Evolutionary conservation across 2,888 invertebrate genomes (phyloP), one percentile per base, ranked within the genome.

Genomic region (Dyspetes luteomarginatus): DNA sequence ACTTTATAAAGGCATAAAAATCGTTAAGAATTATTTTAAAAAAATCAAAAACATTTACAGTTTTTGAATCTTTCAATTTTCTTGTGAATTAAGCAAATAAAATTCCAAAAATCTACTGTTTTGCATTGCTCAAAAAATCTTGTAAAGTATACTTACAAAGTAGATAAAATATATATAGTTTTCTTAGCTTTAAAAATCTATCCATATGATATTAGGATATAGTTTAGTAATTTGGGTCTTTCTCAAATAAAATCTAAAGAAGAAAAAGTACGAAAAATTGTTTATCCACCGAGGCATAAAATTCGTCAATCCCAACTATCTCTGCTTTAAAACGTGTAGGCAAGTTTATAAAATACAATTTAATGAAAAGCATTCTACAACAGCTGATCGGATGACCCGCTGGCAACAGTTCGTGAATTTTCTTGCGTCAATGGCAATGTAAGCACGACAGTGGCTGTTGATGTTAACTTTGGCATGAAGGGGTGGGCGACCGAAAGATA

Each of bases 351-450:
- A 41, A 58, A 56, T 67, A 0, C 24, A 7, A 24, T 12, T 3
- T 5, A 24, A 56, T 7, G 28, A 67, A 28, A 60, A 45, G 12
- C 26, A 52, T 30, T 41, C 26, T 3, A 45, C 50, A 65, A 74
- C 81, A 81, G 81, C 81, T 81, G 81, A 81, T 81, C 74, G 78
- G 48, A 69, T 58, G 77, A 65, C 36, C 43, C 50, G 73, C 69
- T 73, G 77, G 73, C 77, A 78, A 24, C 64, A 65, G 17, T 73
- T 55, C 30, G 45, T 50, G 64, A 77, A 78, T 65, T 50, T 64
- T 68, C 69, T 69, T 74, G 74, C 81, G 78, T 81, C 81, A 81
- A 81, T 81, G 81, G 78, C 81, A 55, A 77, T 52, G 50, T 12
- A 68, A 50, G 28, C 55, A 26, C 28, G 43, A 24, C 60, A 67